These are phyloP conservation scores for Propithecus coquereli DNA, from an alignment of 2,113 vertebrate species.

Conservation along the genomic window DNA sequence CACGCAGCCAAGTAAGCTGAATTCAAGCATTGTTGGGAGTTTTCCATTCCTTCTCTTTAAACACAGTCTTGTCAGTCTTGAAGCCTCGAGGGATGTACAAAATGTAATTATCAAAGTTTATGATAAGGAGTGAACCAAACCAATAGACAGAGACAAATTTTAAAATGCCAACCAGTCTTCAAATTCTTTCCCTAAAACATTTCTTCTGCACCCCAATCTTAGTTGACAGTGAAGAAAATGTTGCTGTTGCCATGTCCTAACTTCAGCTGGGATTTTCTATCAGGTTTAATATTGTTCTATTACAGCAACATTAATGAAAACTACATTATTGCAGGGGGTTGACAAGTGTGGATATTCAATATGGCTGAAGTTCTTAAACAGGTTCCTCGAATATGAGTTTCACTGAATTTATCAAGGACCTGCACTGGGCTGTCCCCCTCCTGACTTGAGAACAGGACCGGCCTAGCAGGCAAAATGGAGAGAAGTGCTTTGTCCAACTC, in stretches of 20 bases:
- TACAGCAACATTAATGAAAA: neutral
- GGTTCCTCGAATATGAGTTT: neutral
- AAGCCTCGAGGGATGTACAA: constrained; percentile 17
- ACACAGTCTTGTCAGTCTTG: constrained; percentile 20
- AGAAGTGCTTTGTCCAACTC: neutral
- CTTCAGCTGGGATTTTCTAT: neutral
- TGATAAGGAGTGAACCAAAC: constrained; percentile 43
- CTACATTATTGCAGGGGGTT: neutral
- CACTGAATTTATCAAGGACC: neutral
- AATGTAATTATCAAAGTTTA: constrained; percentile 45
- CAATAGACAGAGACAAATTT: constrained; percentile 22
- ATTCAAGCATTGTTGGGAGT: neutral
- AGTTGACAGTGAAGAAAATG: neutral
- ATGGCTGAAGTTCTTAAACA: neutral
- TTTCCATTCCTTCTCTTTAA: constrained; percentile 32
- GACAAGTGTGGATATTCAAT: neutral
- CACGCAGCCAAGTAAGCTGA: neutral
- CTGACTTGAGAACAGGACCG: neutral
- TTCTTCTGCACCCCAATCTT: neutral
- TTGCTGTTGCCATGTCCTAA: neutral
- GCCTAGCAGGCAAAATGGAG: neutral
- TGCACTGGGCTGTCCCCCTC: neutral
- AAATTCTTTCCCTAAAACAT: neutral
- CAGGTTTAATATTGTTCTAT: neutral
- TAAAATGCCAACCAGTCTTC: constrained; percentile 11